phyloP scores from a whole-genome alignment of 2,888 invertebrate genomes.

The Erebia aethiops region DNA sequence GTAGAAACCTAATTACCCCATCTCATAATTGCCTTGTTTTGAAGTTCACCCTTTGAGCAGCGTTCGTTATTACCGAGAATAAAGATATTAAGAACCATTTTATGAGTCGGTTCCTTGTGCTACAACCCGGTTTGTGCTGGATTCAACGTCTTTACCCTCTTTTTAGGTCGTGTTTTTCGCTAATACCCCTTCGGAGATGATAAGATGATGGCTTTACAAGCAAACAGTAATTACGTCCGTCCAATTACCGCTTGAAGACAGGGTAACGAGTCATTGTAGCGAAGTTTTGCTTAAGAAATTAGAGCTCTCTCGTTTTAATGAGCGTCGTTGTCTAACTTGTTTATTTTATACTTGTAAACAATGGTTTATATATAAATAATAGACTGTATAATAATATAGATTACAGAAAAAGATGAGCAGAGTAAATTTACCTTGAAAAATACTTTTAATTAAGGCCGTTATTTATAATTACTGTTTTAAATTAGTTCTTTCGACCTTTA shows the following conservation, averaged over 20 bases:
- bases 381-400: conserved; percentile 14
- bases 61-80: conserved; percentile 72
- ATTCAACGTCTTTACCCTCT: conserved; percentile 44
- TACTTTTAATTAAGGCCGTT: neutral
- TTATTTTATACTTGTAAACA: conserved; percentile 32
- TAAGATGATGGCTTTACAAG: conserved; percentile 81
- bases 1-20: conserved; percentile 77
- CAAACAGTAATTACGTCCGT: conserved; percentile 77
- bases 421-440: conserved; percentile 6
- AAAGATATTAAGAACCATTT: conserved; percentile 80
- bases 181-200: conserved; percentile 78
- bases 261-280: conserved; percentile 57
- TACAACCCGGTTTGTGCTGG: conserved; percentile 53
- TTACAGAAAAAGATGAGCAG: conserved; percentile 2
- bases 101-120: conserved; percentile 65
- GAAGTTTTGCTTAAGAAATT: conserved; percentile 45
- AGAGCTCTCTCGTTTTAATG: conserved; percentile 40
- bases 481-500: neutral
- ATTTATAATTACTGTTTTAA: neutral
- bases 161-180: conserved; percentile 70
- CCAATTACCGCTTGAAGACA: conserved; percentile 70
- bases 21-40: conserved; percentile 81
- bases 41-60: conserved; percentile 79
- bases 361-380: conserved; percentile 27
- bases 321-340: conserved; percentile 36